These are phyloP conservation scores for Apostichopus parvimensis DNA, from an alignment of 35 echinoderm and acorn worm genomes.

Conservation along the genomic window DNA sequence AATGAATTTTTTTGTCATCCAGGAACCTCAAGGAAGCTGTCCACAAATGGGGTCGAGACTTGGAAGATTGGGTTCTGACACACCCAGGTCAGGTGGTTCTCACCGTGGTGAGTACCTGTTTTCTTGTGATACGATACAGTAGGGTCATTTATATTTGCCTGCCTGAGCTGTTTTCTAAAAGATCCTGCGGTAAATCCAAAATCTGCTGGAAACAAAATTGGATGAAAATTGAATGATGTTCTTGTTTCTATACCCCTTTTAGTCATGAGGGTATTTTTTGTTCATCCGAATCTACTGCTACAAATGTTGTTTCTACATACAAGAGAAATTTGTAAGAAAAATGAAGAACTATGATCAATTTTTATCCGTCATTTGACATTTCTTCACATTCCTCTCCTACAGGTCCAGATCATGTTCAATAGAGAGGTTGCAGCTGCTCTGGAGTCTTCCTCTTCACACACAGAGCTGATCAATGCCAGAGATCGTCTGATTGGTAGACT, in stretches of 20 bases:
- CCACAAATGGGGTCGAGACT: constrained; percentile 76
- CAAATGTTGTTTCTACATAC: too few relatives aligned
- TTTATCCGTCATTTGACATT: too few relatives aligned
- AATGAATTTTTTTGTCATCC: neutral
- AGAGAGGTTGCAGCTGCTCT: constrained; percentile 80
- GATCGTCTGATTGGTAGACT: constrained; percentile 77
- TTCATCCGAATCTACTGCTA: neutral
- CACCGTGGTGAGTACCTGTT: constrained; percentile 84
- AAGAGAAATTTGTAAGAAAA: too few relatives aligned
- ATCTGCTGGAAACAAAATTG: too few relatives aligned
- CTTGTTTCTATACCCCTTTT: too few relatives aligned
- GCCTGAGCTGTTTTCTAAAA: too few relatives aligned
- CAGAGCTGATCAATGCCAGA: constrained; percentile 61
- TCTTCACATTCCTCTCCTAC: neutral
- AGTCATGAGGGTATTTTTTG: too few relatives aligned
- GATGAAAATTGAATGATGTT: too few relatives aligned
- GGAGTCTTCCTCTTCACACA: constrained; percentile 47
- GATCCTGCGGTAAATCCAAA: too few relatives aligned
- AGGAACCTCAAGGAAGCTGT: constrained; percentile 95
- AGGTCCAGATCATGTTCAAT: constrained; percentile 99
- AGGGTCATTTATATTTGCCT: too few relatives aligned
- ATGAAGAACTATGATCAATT: too few relatives aligned
- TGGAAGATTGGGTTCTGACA: constrained; percentile 84
- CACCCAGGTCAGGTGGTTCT: constrained; percentile 95
- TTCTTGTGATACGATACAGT: neutral